Base-by-base conservation (phyloP, 2,888 invertebrate species). In the Phyllotreta striolata region DNA sequence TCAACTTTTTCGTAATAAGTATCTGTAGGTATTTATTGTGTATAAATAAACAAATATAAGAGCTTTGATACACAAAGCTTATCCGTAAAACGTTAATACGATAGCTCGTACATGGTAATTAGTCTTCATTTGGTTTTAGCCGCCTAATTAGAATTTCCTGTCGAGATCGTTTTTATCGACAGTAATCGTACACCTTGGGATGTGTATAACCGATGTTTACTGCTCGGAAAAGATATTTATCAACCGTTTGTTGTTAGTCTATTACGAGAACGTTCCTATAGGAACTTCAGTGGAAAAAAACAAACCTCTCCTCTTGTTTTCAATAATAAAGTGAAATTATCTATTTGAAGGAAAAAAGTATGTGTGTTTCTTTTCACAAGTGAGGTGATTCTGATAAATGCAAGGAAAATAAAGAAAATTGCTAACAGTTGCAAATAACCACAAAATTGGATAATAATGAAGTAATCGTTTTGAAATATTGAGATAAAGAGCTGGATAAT, bases 151-250 rank as follows among this genome's bases (percentile, higher is more conserved):
- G 10, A 49, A 35, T 12, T 35, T 49, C 49, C 49, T 35, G 49
- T 35, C 35, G 49, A 35, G 49, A 49, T 49, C 37, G 34, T 49
- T 49, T 7, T 35, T 14, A 49, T 49, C 14, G 49, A 35, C 47
- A 49, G 37, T 49, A 49, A 49, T 49, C 49, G 49, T 37, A 24
- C 35, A 47, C 47, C 47, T 47, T 47, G 4, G 14, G n/a, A 47
- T n/a, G 14, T 24, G 24, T 3, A 5, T 47, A 14, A 47, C 47
- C n/a, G 24, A 47, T 47, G 34, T 47, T 47, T 47, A 47, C 34
- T 34, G 12, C 47, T 10, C 24, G n/a, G 24, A 47, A 24, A 47
- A 47, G 13, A 47, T 47, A 9, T 47, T 6, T 9, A 24, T 34
- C 34, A 47, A 8, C 13, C 24, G 34, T 47, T 47, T 44, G 12